Conservation (phyloP, 35 echinoderm and acorn worm genomes). For the Patiria miniata region DNA sequence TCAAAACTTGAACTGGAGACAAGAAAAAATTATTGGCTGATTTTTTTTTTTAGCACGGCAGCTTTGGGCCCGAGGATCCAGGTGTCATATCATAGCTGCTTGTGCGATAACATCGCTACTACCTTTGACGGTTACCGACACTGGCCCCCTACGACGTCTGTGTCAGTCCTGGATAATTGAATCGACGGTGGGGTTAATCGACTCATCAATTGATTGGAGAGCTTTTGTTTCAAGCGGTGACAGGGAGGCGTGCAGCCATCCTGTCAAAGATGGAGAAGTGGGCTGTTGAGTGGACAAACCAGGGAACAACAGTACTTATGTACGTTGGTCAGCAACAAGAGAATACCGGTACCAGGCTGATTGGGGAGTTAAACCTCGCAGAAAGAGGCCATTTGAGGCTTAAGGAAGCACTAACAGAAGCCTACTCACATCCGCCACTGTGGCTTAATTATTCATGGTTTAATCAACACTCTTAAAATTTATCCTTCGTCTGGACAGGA, state of each 20-base stretch:
- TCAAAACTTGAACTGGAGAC: background rate
- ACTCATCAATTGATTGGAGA: slow-evolving; percentile 28
- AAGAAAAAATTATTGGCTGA: slow-evolving; percentile 4
- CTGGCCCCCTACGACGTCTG: background rate
- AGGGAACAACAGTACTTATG: background rate
- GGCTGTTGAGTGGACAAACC: background rate
- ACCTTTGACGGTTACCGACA: slow-evolving; percentile 11
- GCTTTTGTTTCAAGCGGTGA: slow-evolving; percentile 4
- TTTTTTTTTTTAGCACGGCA: background rate
- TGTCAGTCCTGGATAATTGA: slow-evolving; percentile 19
- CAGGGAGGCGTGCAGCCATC: background rate
- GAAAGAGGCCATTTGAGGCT: too few species aligned
- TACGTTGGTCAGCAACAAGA: background rate
- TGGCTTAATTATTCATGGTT: too few species aligned
- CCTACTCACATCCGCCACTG: too few species aligned
- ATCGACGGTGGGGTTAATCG: slow-evolving; percentile 13
- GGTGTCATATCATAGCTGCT: slow-evolving; percentile 20
- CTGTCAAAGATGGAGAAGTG: slow-evolving; percentile 17
- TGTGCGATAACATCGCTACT: slow-evolving; percentile 1
- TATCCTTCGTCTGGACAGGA: too few species aligned
- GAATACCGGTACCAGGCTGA: background rate
- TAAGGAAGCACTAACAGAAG: too few species aligned
- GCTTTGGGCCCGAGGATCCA: background rate
- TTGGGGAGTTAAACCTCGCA: background rate
- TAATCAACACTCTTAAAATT: too few species aligned